Conservation (phyloP, 1,140 invertebrate genomes). For the Leptinotarsa defecta region DNA sequence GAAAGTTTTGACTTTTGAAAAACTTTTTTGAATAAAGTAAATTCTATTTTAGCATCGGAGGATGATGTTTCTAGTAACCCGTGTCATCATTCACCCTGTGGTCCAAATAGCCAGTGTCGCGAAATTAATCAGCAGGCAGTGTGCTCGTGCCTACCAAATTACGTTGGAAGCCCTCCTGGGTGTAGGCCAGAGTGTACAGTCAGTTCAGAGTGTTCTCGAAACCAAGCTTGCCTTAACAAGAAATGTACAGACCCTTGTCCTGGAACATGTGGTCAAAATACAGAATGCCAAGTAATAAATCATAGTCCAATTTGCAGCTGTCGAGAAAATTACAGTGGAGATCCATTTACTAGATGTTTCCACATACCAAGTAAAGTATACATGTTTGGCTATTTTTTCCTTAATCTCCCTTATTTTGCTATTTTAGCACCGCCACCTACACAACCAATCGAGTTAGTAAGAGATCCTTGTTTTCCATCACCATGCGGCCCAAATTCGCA, state of each 20-base stretch:
- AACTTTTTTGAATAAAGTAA: conserved; percentile 13
- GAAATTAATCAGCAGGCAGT: conserved; percentile 73
- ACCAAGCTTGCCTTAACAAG: conserved; percentile 78
- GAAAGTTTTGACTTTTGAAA: conserved; percentile 3
- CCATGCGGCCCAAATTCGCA: conserved; percentile 71
- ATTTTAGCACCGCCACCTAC: conserved; percentile 50
- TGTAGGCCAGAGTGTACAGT: conserved; percentile 82
- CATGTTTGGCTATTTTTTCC: not conserved
- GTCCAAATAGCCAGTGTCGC: conserved; percentile 78
- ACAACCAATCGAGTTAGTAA: conserved; percentile 48
- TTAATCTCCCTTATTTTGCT: conserved; percentile 1
- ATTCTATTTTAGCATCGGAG: conserved; percentile 28
- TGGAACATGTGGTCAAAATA: conserved; percentile 74
- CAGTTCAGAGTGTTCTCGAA: conserved; percentile 78
- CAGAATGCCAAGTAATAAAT: conserved; percentile 68
- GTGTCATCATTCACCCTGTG: conserved; percentile 80
- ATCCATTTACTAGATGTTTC: conserved; percentile 74
- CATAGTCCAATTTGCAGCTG: conserved; percentile 74
- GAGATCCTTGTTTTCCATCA: conserved; percentile 70
- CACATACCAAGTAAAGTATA: conserved; percentile 59
- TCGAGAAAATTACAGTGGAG: conserved; percentile 69
- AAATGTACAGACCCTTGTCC: conserved; percentile 80
- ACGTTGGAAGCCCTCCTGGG: conserved; percentile 76
- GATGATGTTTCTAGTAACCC: conserved; percentile 61
- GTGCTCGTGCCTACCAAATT: conserved; percentile 79